phyloP scores from a whole-genome alignment of 2,888 invertebrate genomes.

The Physocephala rufipes region DNA sequence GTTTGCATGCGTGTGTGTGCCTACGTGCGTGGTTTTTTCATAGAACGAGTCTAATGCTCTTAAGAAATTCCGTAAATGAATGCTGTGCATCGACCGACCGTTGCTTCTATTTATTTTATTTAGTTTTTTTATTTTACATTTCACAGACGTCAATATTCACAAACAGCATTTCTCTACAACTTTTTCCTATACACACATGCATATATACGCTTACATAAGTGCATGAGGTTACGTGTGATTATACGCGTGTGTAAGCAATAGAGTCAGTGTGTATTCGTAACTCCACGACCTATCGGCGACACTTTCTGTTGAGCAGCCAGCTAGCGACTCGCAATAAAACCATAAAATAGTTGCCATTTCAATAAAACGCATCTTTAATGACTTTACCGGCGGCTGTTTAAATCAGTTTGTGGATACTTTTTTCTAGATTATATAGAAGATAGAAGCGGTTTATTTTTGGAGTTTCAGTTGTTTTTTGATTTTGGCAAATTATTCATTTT shows the following conservation, averaged over 20 bases:
- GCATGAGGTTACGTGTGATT: slow-evolving; percentile 35
- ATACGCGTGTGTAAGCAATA: too few relatives aligned
- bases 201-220: not conserved
- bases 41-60: slow-evolving; percentile 4
- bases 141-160: not conserved
- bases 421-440: too few relatives aligned
- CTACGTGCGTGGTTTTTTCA: not conserved
- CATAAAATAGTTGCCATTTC: too few relatives aligned
- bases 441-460: too few relatives aligned
- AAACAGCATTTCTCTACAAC: too few relatives aligned
- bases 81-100: not conserved
- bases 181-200: not conserved
- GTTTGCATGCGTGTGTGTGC: slow-evolving; percentile 7
- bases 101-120: not conserved
- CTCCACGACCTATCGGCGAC: slow-evolving; percentile 61
- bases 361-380: too few relatives aligned
- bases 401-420: too few relatives aligned
- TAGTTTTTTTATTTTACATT: not conserved
- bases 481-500: too few relatives aligned
- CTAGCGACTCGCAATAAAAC: slow-evolving; percentile 24
- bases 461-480: too few relatives aligned
- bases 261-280: too few relatives aligned
- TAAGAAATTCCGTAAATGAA: not conserved
- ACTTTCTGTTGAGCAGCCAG: slow-evolving; percentile 53
- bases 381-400: too few relatives aligned